phyloP scores from a whole-genome alignment of 1,140 invertebrate genomes.

The Bombus turneri region DNA sequence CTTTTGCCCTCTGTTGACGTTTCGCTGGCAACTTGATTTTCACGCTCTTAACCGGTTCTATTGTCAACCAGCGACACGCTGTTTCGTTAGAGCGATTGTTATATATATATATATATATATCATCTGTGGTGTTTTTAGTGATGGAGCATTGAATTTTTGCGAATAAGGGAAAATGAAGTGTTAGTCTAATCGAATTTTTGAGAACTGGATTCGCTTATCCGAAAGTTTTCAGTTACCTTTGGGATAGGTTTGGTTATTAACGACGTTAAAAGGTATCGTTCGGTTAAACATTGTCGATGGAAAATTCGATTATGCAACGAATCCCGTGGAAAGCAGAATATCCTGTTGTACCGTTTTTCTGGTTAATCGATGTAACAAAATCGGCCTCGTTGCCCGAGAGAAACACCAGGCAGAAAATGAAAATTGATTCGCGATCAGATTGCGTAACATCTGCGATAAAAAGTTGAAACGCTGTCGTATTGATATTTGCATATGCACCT shows the following conservation, averaged over 20 bases:
- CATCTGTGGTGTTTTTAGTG: too few species aligned
- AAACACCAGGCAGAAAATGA: slow-evolving; percentile 2
- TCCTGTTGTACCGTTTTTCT: neutral
- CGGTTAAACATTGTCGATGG: too few species aligned
- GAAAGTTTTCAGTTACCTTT: neutral
- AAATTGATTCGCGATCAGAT: slow-evolving; percentile 19
- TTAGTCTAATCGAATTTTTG: too few species aligned
- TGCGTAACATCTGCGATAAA: neutral
- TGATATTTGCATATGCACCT: slow-evolving; percentile 29
- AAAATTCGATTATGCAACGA: neutral
- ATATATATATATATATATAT: too few species aligned
- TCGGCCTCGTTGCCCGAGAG: neutral
- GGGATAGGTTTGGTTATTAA: neutral
- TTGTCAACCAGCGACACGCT: neutral
- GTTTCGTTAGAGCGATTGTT: too few species aligned
- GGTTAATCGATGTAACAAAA: neutral
- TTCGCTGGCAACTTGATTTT: neutral
- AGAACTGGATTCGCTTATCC: too few species aligned
- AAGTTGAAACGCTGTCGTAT: slow-evolving; percentile 1
- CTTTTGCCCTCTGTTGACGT: neutral
- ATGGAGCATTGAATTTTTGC: too few species aligned
- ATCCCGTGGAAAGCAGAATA: neutral
- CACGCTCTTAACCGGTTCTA: neutral
- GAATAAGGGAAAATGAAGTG: too few species aligned
- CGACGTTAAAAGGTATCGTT: neutral